phyloP scores from a whole-genome alignment of 2,888 invertebrate species.

The Herminia tarsipennalis region DNA sequence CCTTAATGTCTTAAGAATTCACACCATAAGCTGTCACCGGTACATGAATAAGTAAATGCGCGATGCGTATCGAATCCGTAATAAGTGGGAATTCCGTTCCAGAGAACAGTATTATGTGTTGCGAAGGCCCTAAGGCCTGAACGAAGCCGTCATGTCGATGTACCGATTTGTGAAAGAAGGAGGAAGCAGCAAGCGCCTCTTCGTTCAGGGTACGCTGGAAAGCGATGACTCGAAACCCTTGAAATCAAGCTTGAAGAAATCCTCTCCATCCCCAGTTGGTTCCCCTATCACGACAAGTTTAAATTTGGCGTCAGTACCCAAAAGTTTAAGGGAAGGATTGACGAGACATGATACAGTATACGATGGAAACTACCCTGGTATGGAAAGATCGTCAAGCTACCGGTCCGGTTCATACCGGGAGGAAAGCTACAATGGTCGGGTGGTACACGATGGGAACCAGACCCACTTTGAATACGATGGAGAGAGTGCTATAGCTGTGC shows the following conservation, averaged over 20 bases:
- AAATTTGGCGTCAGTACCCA: constrained; percentile 84
- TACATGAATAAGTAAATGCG: constrained; percentile 39
- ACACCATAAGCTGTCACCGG: constrained; percentile 51
- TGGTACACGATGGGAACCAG: constrained; percentile 80
- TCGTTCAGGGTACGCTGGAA: constrained; percentile 90
- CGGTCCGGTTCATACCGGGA: constrained; percentile 75
- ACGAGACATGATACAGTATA: constrained; percentile 80
- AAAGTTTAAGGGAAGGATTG: constrained; percentile 82
- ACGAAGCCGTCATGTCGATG: constrained; percentile 87
- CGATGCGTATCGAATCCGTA: constrained; percentile 75
- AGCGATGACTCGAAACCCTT: constrained; percentile 85
- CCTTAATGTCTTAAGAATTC: constrained; percentile 42
- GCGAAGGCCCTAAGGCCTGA: constrained; percentile 63
- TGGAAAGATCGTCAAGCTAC: constrained; percentile 73
- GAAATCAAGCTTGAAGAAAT: constrained; percentile 83
- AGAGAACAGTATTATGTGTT: constrained; percentile 72
- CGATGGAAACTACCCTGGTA: constrained; percentile 80
- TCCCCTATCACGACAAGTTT: constrained; percentile 87
- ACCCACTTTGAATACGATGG: constrained; percentile 82
- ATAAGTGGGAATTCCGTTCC: constrained; percentile 59
- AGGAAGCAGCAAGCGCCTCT: constrained; percentile 87
- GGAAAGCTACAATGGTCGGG: constrained; percentile 77
- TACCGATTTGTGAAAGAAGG: constrained; percentile 92
- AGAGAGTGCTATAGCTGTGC: constrained; percentile 75
- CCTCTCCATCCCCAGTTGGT: constrained; percentile 80